Base-by-base conservation (phyloP, 2,888 invertebrate species). In the Agonopterix alstromeriana region DNA sequence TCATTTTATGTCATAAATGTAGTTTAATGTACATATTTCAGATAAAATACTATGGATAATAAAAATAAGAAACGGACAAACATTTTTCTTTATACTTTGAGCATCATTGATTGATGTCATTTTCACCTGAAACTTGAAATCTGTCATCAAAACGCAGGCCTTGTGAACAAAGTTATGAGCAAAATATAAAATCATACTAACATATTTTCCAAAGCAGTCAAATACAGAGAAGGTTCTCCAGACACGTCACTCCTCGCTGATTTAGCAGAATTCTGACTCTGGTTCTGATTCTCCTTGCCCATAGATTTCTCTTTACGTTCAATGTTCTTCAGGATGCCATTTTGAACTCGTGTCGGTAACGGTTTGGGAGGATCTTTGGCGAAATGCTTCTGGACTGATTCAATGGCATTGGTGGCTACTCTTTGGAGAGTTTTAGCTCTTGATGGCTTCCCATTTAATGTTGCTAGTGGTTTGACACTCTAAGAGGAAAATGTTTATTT, bases 201-300 rank as follows among this genome's bases (percentile, higher is more conserved):
- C 92, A 91, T 88, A 54, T 93, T 94, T 69, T 95, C 95, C 60
- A 94, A 81, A 3, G 95, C 95, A 52, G 95, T 93, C 70, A 92
- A 90, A 63, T 96, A 95, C 36, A 95, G 79, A 14, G 94, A 94
- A 42, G 94, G 94, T 60, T 94, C 94, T 64, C 93, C 92, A 54
- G 94, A 93, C 47, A 93, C 91, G 81, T 93, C 92, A 67, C 93
- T 93, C 50, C 88, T 81, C 0, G 80, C 80, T 8, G 90, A 90
- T 36, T 90, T 82, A 0, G 68, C 64, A 35, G 87, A 87, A 45
- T 62, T 72, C 35, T 12, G n/a, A 51, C 81, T 85, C 48, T 77
- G 74, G 42, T 81, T 86, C 55, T 82, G 82, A 50, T 79, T 77
- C 45, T 75, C 74, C 45, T 73, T 73, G 53, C 53, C 63, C 8